Evolutionary conservation across 2,888 invertebrate species (phyloP).

Genomic region (Caradrina clavipalpis): DNA sequence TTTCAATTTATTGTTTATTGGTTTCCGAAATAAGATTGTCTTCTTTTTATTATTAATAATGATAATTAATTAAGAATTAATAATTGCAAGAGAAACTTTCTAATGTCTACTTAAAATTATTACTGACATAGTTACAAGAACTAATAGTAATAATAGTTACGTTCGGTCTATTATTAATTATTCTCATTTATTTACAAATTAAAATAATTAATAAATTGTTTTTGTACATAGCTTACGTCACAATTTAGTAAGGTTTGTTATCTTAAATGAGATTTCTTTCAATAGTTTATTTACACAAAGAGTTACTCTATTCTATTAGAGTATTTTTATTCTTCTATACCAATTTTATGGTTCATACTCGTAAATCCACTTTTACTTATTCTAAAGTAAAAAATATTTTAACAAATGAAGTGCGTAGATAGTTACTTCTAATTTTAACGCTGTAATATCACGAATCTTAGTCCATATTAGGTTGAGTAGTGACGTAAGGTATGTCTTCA

Average conservation of each 20-base stretch:
- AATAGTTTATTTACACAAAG: slow-evolving; percentile 42
- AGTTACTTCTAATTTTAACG: slow-evolving; percentile 47
- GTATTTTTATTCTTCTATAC: background rate
- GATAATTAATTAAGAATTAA: slow-evolving; percentile 83
- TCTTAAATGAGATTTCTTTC: slow-evolving; percentile 11
- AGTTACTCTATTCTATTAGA: background rate
- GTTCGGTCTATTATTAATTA: slow-evolving; percentile 70
- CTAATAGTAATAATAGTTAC: slow-evolving; percentile 78
- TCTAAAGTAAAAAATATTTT: slow-evolving; percentile 37
- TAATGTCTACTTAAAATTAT: slow-evolving; percentile 88
- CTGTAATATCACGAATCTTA: slow-evolving; percentile 59
- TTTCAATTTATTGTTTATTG: slow-evolving; percentile 89
- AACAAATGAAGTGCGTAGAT: slow-evolving; percentile 21
- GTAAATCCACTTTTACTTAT: slow-evolving; percentile 23
- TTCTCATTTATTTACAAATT: slow-evolving; percentile 70
- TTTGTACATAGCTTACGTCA: slow-evolving; percentile 66
- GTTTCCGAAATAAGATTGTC: slow-evolving; percentile 87
- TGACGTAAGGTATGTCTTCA: slow-evolving; percentile 59
- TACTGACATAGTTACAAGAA: slow-evolving; percentile 78
- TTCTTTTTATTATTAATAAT: slow-evolving; percentile 83
- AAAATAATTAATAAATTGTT: slow-evolving; percentile 60
- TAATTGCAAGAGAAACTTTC: slow-evolving; percentile 86
- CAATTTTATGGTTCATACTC: slow-evolving; percentile 12
- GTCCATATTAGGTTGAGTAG: slow-evolving; percentile 39
- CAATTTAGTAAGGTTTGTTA: slow-evolving; percentile 31